Evolutionary conservation across 2,797 vertebrate genomes (phyloP).

Genomic region (Cuculus canorus): DNA sequence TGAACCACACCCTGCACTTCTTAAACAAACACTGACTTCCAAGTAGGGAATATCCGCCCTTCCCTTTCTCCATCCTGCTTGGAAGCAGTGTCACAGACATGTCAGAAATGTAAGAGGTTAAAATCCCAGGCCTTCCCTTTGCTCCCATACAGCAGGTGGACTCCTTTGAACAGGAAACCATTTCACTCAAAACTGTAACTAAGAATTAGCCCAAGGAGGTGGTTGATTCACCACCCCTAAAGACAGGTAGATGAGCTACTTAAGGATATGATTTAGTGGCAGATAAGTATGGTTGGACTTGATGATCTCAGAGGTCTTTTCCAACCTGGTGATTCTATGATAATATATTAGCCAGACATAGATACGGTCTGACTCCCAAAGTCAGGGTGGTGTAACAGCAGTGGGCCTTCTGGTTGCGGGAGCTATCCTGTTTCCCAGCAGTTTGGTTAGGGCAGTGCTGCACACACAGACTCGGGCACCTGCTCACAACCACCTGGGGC

Average conservation of each 20-base stretch:
- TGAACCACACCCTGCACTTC: fast-evolving
- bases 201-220: neutral
- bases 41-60: neutral
- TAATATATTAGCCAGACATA: neutral
- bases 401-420: neutral
- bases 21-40: neutral
- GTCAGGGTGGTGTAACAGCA: neutral
- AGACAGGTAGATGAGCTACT: too few species aligned
- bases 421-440: neutral
- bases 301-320: too few species aligned
- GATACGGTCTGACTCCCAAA: neutral
- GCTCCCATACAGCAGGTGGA: neutral
- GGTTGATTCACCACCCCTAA: too few species aligned
- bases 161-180: neutral
- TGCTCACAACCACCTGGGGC: neutral
- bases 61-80: neutral
- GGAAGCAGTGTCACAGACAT: neutral
- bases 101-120: neutral
- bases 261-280: too few species aligned
- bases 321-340: too few species aligned
- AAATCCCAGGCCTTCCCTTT: neutral
- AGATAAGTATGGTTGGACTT: too few species aligned
- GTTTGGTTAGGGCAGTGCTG: neutral
- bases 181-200: neutral
- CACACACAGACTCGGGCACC: neutral